Percentiles rank a stretch among this genome's conserved stretches.
These are phyloP conservation scores for Nansenia antarctica DNA, from an alignment of 2,113 vertebrate genomes.

Conservation along the genomic window DNA sequence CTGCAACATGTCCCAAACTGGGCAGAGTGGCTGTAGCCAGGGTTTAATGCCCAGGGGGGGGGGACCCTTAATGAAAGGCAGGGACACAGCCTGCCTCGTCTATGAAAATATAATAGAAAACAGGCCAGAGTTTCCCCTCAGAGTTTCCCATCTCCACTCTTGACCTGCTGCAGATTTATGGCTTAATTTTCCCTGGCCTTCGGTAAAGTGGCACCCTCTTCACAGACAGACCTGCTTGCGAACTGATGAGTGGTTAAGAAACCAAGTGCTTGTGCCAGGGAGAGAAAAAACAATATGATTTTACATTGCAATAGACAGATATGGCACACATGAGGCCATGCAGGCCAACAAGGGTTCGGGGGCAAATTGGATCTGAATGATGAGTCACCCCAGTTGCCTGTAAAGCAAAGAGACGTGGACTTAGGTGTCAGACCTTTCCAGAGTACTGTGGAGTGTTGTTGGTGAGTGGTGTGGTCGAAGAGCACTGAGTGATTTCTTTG, in stretches of 20 bases:
- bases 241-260: slow-evolving; percentile 41
- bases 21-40: slow-evolving; percentile 25
- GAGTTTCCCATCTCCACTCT: slow-evolving; percentile 52
- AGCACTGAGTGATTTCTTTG: slow-evolving; percentile 48
- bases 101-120: slow-evolving; percentile 42
- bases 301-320: slow-evolving; percentile 54
- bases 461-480: slow-evolving; percentile 46
- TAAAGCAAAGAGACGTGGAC: slow-evolving; percentile 47
- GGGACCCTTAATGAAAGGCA: slow-evolving; percentile 21
- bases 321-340: slow-evolving; percentile 47
- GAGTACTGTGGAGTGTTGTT: slow-evolving; percentile 31
- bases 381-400: slow-evolving; percentile 53
- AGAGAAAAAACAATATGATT: slow-evolving; percentile 35
- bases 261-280: slow-evolving; percentile 37
- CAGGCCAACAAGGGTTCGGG: slow-evolving; percentile 50
- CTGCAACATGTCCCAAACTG: slow-evolving; percentile 41
- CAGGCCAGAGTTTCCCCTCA: slow-evolving; percentile 31
- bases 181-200: slow-evolving; percentile 69
- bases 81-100: slow-evolving; percentile 28
- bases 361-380: slow-evolving; percentile 69
- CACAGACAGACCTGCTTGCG: slow-evolving; percentile 43
- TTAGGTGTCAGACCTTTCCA: slow-evolving; percentile 40
- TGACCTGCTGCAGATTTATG: slow-evolving; percentile 59
- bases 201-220: slow-evolving; percentile 57
- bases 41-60: slow-evolving; percentile 24